Evolutionary conservation across 2,113 vertebrate species (phyloP), one percentile per base, ranked within the genome.

Genomic region (Eublepharis macularius): DNA sequence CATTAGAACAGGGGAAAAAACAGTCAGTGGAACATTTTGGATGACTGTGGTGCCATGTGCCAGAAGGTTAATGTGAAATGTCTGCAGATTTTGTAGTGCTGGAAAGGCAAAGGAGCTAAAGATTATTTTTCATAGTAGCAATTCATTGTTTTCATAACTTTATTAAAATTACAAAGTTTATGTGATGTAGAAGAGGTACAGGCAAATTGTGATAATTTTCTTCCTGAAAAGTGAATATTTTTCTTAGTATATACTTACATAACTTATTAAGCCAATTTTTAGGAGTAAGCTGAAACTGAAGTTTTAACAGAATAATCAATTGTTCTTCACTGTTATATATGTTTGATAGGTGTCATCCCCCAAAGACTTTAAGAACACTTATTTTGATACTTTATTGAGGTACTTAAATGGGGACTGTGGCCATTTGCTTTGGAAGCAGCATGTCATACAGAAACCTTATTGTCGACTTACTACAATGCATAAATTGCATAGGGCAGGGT

Each of bases 61-160:
- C 47, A 43, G 19, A 34, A 11, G 2, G 77, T 89, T 43, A 84
- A 9, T 39, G 70, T 66, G 5, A 84, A 88, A 68, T 17, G 4
- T 81, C 41, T 90, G 41, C 34, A 75, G 84, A 80, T 65, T 68
- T 74, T 83, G 24, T n/a, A 66, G 45, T 66, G 49, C 60, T 77
- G 43, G 24, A 83, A 83, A 66, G 26, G 57, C 26, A 24, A 63
- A 17, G 17, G 57, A 63, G 29, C 3, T 45, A 34, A 73, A 47
- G n/a, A 41, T 32, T 6, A 66, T 88, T n/a, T 83, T 86, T 78
- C 76, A 85, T 82, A 41, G 19, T 82, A 84, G 11, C 2, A 4
- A 16, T 87, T 85, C 11, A 29, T 84, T 11, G 11, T 1, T 86
- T 83, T 69, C 3, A 72, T 89, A 45, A 32, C 32, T 36, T 91